These are phyloP conservation scores for Strigamia crassipes DNA, from an alignment of 2,888 invertebrate genomes.

Conservation along the genomic window DNA sequence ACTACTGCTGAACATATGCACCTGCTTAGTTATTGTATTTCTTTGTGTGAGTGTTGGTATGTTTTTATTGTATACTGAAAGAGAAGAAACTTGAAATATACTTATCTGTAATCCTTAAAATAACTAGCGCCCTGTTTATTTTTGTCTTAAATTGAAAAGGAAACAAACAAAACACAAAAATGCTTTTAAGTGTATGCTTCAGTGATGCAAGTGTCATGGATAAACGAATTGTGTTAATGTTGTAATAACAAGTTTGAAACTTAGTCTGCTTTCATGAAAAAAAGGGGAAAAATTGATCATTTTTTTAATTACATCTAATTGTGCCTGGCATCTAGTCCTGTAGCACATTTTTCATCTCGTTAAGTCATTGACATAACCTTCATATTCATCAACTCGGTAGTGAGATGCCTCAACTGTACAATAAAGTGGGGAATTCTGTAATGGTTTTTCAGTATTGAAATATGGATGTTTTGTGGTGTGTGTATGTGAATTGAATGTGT, in stretches of 20 bases:
- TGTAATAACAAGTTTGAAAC: background rate
- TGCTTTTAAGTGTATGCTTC: background rate
- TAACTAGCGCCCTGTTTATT: background rate
- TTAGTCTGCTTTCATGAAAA: background rate
- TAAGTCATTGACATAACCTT: background rate
- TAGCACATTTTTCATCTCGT: background rate
- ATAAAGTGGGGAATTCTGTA: background rate
- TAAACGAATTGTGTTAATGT: background rate
- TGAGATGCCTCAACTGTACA: background rate
- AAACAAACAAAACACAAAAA: background rate
- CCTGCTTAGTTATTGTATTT: background rate
- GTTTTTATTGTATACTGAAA: background rate
- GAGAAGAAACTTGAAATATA: background rate
- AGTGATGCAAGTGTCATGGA: background rate
- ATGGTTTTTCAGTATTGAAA: background rate
- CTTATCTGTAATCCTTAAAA: background rate
- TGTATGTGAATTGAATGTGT: background rate
- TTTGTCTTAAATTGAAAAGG: background rate
- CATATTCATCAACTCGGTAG: background rate
- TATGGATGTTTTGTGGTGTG: background rate
- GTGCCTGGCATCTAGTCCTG: background rate
- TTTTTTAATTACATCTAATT: background rate
- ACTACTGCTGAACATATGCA: background rate
- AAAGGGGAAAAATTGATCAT: background rate
- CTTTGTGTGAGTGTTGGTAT: background rate